These are phyloP conservation scores for Syngnathus rostellatus DNA, from an alignment of 2,797 vertebrate species.

Conservation along the genomic window DNA sequence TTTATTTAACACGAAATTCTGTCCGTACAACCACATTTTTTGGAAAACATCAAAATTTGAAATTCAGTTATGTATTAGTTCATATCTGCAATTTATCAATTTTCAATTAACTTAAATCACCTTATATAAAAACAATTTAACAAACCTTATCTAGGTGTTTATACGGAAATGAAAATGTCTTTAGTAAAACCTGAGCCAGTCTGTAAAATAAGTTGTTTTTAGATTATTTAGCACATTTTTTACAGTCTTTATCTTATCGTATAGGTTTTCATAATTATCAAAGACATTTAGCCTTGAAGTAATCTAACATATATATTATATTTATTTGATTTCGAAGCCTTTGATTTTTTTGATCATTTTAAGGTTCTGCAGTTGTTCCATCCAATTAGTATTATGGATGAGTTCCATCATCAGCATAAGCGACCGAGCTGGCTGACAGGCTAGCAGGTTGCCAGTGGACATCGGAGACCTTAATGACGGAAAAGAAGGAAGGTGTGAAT, in stretches of 20 bases:
- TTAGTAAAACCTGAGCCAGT: neutral
- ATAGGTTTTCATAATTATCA: neutral
- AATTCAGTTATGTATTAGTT: no score
- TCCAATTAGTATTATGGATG: conserved; percentile 55
- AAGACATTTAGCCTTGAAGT: neutral
- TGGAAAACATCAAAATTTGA: no score
- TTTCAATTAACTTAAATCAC: no score
- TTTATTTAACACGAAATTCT: no score
- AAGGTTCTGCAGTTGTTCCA: conserved; percentile 19
- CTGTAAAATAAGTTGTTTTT: neutral
- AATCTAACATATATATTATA: no score
- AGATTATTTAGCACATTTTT: neutral
- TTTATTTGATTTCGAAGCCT: neutral
- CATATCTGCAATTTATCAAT: no score
- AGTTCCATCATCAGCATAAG: conserved; percentile 21
- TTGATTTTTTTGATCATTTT: neutral
- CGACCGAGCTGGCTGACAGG: neutral
- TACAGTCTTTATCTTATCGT: neutral
- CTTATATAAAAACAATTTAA: no score
- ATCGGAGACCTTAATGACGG: neutral
- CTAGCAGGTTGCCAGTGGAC: neutral
- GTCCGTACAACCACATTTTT: no score
- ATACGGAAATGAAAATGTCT: no score
- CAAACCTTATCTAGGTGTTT: no score
- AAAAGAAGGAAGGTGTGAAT: neutral